Percentiles rank a stretch among this genome's conserved stretches.
phyloP scores from a whole-genome alignment of 2,888 invertebrate species.

The Phytoseiulus persimilis region DNA sequence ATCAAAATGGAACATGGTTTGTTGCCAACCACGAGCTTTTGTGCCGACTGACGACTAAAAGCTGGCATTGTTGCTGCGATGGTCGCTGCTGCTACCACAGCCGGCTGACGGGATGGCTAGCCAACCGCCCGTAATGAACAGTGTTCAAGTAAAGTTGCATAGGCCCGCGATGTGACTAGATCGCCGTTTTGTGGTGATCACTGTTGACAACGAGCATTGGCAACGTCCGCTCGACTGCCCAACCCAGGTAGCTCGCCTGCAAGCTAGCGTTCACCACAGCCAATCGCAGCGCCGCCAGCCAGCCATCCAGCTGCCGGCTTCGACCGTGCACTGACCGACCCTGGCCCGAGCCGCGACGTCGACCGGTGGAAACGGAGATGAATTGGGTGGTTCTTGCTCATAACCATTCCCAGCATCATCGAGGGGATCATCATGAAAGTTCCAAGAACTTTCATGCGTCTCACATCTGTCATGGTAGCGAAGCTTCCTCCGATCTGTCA shows the following conservation, averaged over 20 bases:
- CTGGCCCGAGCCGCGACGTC: background rate
- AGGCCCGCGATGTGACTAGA: background rate
- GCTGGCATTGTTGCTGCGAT: background rate
- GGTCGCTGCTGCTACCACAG: background rate
- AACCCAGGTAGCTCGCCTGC: background rate
- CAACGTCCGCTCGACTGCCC: background rate
- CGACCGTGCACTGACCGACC: background rate
- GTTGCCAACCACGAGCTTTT: background rate
- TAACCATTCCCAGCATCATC: background rate
- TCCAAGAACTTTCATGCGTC: no score
- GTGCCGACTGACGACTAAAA: background rate
- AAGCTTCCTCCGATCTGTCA: no score
- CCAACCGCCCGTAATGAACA: background rate
- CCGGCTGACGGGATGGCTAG: background rate
- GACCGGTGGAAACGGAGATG: background rate
- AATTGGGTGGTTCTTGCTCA: background rate
- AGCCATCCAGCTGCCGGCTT: background rate
- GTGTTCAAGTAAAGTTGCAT: background rate
- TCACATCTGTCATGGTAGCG: no score
- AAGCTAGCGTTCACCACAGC: background rate
- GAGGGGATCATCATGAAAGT: no score
- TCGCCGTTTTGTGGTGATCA: background rate
- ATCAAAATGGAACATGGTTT: background rate
- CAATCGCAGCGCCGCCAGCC: background rate
- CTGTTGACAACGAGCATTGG: background rate